Base-by-base conservation (phyloP, 2,113 vertebrate genomes). In the Odobenus rosmarus region DNA sequence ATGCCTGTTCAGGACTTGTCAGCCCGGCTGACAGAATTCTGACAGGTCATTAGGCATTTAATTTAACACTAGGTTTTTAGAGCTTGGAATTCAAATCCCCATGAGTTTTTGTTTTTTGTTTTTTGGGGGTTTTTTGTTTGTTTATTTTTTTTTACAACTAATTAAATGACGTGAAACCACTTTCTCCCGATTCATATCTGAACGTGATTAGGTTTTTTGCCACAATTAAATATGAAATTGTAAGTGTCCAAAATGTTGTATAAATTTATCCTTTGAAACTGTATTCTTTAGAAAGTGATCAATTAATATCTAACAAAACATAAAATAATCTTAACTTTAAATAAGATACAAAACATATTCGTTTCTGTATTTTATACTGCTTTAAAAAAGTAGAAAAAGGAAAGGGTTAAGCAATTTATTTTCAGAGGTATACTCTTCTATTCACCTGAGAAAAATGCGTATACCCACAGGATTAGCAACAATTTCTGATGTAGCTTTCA, bases 1-100 rank as follows among this genome's bases (percentile, higher is more conserved):
- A 74, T 88, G 88, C 62, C 62, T 82, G 39, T 14, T 90, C 49
- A 64, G n/a, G 74, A 31, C 67, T 96, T 95, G 3, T 96, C 97
- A 95, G 24, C 31, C 83, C n/a, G 11, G 39, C 31, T 55, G 61
- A 91, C 9, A 82, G 53, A 67, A 55, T 79, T 9, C 7, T 93
- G 85, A 90, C 93, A 97, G 79, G 46, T 85, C 79, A 82, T 95
- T 97, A 95, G 59, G 72, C 46, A 59, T 95, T 97, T 97, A 96
- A 18, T 95, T 36, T 93, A 97, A 93, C 72, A 93, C 88, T 93
- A 61, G 72, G 36, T 18, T 98, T 91, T 96, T 83, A 92, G 61
- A n/a, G 74, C 9, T 76, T n/a, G 59, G 42, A 85, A 59, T 88
- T 36, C 88, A 97, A 28, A 57, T 39, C 46, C 71, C 28, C 88